A percentile compares a stretch with the other conserved stretches of the same genome.
Evolutionary conservation across 2,888 invertebrate species (phyloP).

Genomic region (Cyclophora albipunctata): DNA sequence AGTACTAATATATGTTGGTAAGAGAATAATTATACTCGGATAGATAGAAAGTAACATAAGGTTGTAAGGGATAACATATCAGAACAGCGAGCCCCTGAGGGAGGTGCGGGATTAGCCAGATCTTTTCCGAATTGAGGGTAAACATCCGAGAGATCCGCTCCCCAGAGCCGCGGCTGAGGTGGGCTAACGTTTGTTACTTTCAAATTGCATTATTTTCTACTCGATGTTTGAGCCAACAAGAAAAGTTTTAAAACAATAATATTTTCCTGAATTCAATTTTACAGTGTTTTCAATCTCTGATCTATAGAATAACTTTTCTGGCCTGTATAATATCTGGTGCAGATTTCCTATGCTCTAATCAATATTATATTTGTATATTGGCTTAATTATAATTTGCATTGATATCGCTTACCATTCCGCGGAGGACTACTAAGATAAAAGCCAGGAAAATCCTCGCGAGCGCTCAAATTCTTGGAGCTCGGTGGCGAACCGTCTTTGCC

Average conservation of each 20-base stretch:
- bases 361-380: constrained; percentile 3
- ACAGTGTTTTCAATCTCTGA: neutral
- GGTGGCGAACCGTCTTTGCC: constrained; percentile 69
- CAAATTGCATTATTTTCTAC: constrained; percentile 38
- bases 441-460: constrained; percentile 60
- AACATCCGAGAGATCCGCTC: constrained; percentile 49
- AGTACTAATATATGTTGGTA: neutral
- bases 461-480: constrained; percentile 68
- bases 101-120: constrained; percentile 56
- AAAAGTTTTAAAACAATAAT: constrained; percentile 4
- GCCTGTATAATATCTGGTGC: too few species aligned
- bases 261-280: neutral
- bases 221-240: constrained; percentile 3
- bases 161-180: constrained; percentile 41
- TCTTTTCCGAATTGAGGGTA: constrained; percentile 63
- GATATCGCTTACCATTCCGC: constrained; percentile 57
- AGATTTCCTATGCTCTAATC: too few species aligned
- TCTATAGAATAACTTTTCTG: too few species aligned
- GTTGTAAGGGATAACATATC: constrained; percentile 39
- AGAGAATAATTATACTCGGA: neutral
- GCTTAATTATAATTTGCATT: constrained; percentile 55
- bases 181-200: constrained; percentile 46
- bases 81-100: constrained; percentile 35
- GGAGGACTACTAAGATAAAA: constrained; percentile 59
- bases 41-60: constrained; percentile 22